Conservation (phyloP, 2,888 invertebrate genomes). For the Notocelia uddmanniana region DNA sequence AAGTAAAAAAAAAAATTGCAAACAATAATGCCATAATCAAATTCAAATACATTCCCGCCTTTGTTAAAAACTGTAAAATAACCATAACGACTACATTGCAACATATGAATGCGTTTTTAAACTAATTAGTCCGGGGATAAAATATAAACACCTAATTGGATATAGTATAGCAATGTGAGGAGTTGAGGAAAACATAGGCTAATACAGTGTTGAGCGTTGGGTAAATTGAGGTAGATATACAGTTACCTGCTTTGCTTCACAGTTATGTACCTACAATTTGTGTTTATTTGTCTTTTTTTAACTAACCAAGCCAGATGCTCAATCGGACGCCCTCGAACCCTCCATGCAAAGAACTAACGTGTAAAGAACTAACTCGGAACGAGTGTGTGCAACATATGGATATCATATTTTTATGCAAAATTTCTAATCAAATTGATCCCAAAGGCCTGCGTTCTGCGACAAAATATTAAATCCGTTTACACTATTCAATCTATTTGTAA, state of each 20-base stretch:
- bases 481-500: too few relatives aligned
- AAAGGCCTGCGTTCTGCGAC: too few relatives aligned
- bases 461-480: too few relatives aligned
- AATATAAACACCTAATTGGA: conserved; percentile 16
- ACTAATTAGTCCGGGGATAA: conserved; percentile 16
- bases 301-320: too few relatives aligned
- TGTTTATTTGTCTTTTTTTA: too few relatives aligned
- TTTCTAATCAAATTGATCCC: too few relatives aligned
- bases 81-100: conserved; percentile 16
- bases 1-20: background rate
- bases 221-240: background rate
- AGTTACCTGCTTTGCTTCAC: background rate
- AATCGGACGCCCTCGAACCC: too few relatives aligned
- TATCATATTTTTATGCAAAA: too few relatives aligned
- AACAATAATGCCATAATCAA: background rate
- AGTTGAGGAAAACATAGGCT: conserved; percentile 16
- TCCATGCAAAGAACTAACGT: too few relatives aligned
- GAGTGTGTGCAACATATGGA: too few relatives aligned
- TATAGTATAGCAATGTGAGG: conserved; percentile 1
- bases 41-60: conserved; percentile 1
- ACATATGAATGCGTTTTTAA: conserved; percentile 1
- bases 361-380: too few relatives aligned
- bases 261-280: too few relatives aligned
- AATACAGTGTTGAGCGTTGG: background rate
- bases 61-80: conserved; percentile 6